Base-by-base conservation (phyloP, 2,888 invertebrate species). In the Catocala sponsa region DNA sequence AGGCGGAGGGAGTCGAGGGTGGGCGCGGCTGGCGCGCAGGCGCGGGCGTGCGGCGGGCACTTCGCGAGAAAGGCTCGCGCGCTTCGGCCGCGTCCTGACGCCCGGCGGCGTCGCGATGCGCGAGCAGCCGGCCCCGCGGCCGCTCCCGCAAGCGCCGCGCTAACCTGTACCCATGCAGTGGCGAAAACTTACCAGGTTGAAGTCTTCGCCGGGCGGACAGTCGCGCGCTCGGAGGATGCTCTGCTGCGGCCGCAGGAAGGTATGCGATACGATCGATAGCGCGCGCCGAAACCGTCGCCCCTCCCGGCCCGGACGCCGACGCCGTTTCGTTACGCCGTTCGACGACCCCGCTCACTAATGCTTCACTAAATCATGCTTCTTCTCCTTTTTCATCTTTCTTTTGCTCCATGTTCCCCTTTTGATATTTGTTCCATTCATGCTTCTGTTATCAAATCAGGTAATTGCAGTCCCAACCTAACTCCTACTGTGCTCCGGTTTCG, bases 231-330 rank as follows among this genome's bases (percentile, higher is more conserved):
- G 97, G 96, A 97, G 96, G 96, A 98, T 98, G 98, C 97, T 98
- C 96, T 98, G 98, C 96, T 98, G 98, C 96, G 98, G 98, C 96
- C 97, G 98, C 95, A 97, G 98, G 96, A 98, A 98, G 97, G 98
- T 98, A 95, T 96, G 91, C 88, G 86, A 85, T 87, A 79, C 90
- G 94, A 90, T 95, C 95, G 91, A 91, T 95, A 89, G 86, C 91
- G 88, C 89, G 90, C 91, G 91, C 92, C 92, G 90, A 90, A 92
- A 91, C 91, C 87, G 87, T 85, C 90, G 90, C 92, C 91, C 93
- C 91, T 91, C 91, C 92, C 92, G 90, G 87, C 88, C 89, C 91
- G 90, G 90, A 88, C 91, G 90, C 90, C 91, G 91, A 87, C 92
- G 89, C 88, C 35, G 35, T 38, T 38, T 38, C 35, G 35, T 38